Conservation (phyloP, 1,140 invertebrate genomes). For the Acromyrmex charruanus region DNA sequence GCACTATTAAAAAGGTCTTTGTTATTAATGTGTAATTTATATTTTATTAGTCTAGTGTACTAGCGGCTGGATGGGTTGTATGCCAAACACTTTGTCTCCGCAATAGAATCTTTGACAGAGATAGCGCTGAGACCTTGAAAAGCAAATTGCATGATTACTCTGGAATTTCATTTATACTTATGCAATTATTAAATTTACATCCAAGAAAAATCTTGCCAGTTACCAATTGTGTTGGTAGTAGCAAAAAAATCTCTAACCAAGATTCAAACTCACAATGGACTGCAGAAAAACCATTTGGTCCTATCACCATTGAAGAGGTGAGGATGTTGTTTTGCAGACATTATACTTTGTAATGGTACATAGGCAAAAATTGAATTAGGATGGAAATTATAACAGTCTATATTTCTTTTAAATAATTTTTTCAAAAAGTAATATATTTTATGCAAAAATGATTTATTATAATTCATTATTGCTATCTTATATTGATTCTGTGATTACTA, state of each 20-base stretch:
- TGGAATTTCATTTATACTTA: constrained; percentile 63
- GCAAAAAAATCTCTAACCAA: constrained; percentile 58
- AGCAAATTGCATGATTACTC: constrained; percentile 57
- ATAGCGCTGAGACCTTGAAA: constrained; percentile 44
- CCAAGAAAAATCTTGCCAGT: constrained; percentile 74
- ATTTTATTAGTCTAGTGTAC: constrained; percentile 77
- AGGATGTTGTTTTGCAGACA: constrained; percentile 77
- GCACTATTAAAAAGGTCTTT: background rate
- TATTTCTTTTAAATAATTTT: background rate
- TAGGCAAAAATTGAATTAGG: background rate
- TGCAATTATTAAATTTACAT: constrained; percentile 68
- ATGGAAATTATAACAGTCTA: background rate
- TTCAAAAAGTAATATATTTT: background rate
- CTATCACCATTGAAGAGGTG: constrained; percentile 82
- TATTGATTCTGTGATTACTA: background rate
- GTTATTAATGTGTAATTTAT: constrained; percentile 16
- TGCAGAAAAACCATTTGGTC: constrained; percentile 67
- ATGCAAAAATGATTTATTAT: background rate
- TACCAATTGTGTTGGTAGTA: constrained; percentile 70
- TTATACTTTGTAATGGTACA: constrained; percentile 57
- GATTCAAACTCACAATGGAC: constrained; percentile 50
- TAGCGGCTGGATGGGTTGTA: constrained; percentile 78
- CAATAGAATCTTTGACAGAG: constrained; percentile 70
- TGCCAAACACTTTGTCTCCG: constrained; percentile 75
- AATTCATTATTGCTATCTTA: background rate